Base-by-base conservation (phyloP, 2,113 vertebrate species). In the Cinclus mexicanus region DNA sequence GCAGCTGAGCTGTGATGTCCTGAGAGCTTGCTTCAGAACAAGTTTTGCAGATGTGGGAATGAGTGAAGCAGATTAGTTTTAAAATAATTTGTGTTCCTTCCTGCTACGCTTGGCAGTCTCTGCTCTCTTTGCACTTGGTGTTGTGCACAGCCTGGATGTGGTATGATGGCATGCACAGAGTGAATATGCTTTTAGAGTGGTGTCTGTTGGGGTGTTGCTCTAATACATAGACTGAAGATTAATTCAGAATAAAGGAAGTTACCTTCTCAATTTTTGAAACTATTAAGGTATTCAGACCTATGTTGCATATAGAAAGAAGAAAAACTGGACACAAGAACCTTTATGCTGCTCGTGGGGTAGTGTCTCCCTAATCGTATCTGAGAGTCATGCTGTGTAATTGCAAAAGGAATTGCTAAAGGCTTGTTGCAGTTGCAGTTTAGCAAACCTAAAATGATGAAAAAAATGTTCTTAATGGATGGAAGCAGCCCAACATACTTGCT, bases 51-150 rank as follows among this genome's bases (percentile, higher is more conserved):
- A 10, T 37, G n/a, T 20, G 14, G 19, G 31, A 31, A 41, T 14
- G 49, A 53, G 37, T 7, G 67, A 74, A 83, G 15, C 44, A 13
- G 28, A 46, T 25, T 25, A 53, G 7, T 49, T 83, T 59, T 33
- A 12, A 47, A 64, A 5, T 14, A 19, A 18, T 28, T 39, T 39
- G 1, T 83, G 57, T 42, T 15, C 10, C 7, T 42, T 52, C 7
- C 8, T n/a, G 42, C 35, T 44, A 9, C 6, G 2, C 15, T 42
- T 14, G 12, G 35, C n/a, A 44, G 52, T 37, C 1, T 0, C 9
- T 49, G 25, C 12, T 47, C 0, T 67, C 15, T 39, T 24, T 55
- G 33, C 2, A 1, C 6, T 59, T n/a, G 10, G 29, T 46, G n/a
- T n/a, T 55, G 23, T 7, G 16, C 12, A 2, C 12, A 37, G 70